phyloP scores from a whole-genome alignment of 2,888 invertebrate species.

The Harmothoe impar region DNA sequence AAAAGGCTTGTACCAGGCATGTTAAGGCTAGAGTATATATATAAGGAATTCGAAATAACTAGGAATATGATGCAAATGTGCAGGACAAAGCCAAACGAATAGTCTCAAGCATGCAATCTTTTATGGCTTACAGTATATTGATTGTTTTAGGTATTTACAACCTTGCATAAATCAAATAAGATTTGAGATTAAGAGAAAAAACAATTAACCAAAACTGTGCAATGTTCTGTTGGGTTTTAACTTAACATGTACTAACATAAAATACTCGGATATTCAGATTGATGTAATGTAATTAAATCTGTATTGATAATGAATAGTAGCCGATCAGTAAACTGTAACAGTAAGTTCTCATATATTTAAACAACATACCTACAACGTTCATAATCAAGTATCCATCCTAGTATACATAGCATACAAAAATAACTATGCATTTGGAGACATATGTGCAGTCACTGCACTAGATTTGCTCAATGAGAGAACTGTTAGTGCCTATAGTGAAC shows the following conservation, averaged over 20 bases:
- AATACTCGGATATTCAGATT: neutral
- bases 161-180: neutral
- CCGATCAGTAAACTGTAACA: too few species aligned
- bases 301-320: too few species aligned
- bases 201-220: neutral
- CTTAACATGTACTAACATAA: neutral
- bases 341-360: too few species aligned
- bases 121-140: constrained; percentile 42
- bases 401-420: too few species aligned
- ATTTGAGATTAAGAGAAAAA: neutral
- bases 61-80: neutral
- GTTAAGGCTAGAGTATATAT: neutral
- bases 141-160: constrained; percentile 27
- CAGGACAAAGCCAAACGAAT: constrained; percentile 31
- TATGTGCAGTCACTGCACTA: too few species aligned
- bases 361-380: too few species aligned
- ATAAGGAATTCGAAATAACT: neutral
- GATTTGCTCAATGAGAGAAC: too few species aligned
- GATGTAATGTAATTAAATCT: too few species aligned
- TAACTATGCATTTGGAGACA: too few species aligned
- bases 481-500: too few species aligned
- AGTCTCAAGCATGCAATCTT: constrained; percentile 47
- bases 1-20: too few species aligned
- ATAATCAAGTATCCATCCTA: too few species aligned
- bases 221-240: constrained; percentile 46